A percentile compares a stretch with the other conserved stretches of the same genome.
Evolutionary conservation across 2,113 vertebrate genomes (phyloP).

Genomic region (Dromiciops gliroides): DNA sequence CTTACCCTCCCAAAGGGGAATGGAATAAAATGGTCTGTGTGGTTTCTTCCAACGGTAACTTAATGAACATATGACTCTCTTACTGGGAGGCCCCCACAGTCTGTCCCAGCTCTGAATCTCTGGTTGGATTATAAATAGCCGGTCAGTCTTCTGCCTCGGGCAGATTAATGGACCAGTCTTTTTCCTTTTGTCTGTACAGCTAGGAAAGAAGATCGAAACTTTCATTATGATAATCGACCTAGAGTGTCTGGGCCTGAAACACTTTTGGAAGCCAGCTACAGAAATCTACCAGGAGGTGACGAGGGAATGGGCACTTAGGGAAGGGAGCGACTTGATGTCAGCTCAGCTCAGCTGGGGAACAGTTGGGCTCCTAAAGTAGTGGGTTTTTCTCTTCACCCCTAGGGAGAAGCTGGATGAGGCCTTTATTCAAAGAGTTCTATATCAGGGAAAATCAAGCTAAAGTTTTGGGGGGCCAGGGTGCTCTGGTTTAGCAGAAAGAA

Average conservation of each 20-base stretch:
- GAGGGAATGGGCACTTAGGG: not conserved
- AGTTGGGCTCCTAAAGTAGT: rapidly evolving
- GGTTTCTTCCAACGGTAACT: not conserved
- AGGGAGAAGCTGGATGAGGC: not conserved
- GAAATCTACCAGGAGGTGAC: conserved; percentile 93
- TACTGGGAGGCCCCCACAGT: not conserved
- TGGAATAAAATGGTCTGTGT: not conserved
- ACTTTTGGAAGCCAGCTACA: conserved; percentile 95
- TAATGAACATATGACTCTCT: not conserved
- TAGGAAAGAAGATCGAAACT: conserved; percentile 90
- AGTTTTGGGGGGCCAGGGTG: not conserved
- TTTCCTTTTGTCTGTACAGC: conserved; percentile 73
- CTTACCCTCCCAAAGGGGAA: not conserved
- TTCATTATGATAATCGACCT: conserved; percentile 94
- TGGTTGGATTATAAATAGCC: not conserved
- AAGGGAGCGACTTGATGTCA: not conserved
- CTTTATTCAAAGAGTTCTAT: not conserved
- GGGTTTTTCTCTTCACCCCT: not conserved
- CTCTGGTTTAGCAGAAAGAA: not conserved
- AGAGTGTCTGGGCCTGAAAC: conserved; percentile 93
- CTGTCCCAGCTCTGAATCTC: not conserved
- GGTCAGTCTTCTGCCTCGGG: not conserved
- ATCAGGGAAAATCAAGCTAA: not conserved
- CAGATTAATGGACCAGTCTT: not conserved
- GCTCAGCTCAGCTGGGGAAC: not conserved